Evolutionary conservation across 2,113 vertebrate species (phyloP), one percentile per base, ranked within the genome.

Genomic region (Paedocypris sp.): DNA sequence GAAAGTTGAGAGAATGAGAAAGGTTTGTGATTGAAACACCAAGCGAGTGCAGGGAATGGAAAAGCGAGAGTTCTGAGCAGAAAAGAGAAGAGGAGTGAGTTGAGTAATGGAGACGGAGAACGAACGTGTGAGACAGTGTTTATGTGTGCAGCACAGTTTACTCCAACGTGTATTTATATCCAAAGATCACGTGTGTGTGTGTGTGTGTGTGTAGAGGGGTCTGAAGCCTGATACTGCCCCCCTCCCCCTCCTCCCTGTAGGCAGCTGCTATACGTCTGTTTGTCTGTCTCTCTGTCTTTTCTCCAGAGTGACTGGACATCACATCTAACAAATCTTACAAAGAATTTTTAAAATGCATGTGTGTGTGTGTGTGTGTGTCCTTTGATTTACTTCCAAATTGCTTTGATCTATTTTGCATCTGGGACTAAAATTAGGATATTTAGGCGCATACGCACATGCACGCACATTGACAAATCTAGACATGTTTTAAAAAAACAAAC

Each of bases 211-310:
- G 31, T 54, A 12, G 35, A 35, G 22, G 41, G 63, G 50, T 59
- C 63, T 57, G 45, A 47, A 66, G 45, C 63, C 63, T 67, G 47
- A 71, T 52, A 62, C 64, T 48, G 46, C 47, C 47, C 59, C 62
- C 36, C n/a, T n/a, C n/a, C n/a, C n/a, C n/a, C n/a, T n/a, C n/a
- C n/a, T n/a, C n/a, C n/a, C 39, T 3, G 28, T 59, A 13, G 9
- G 63, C 45, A 63, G 60, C 60, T 62, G 46, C 62, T 62, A 13
- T n/a, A 26, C 22, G 15, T 4, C 33, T 5, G 42, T 32, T 36
- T 36, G 54, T 45, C 35, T 28, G 15, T 41, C 25, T 22, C 10
- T 22, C 47, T 25, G 6, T 22, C 41, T 22, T 25, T 11, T 43
- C 45, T 54, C 54, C 46, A 19, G 41, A 43, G 41, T 60, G 46